Percentiles rank a stretch among this genome's conserved stretches.
Conservation (phyloP, 2,113 vertebrate genomes). For the Ammodytes dubius region DNA sequence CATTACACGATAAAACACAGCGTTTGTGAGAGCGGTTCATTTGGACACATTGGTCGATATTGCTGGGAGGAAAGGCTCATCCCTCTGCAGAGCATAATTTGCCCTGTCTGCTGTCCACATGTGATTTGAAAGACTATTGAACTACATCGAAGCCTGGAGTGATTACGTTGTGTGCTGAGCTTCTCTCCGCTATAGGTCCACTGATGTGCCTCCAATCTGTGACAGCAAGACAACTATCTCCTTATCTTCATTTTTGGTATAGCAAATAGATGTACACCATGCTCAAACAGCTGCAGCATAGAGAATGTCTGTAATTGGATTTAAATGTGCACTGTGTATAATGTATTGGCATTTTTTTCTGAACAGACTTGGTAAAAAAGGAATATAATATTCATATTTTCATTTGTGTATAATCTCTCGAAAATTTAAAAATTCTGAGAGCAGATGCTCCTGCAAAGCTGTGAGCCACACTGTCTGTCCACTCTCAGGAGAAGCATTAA, state of each 20-base stretch:
- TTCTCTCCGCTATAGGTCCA: background rate
- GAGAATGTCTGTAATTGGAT: background rate
- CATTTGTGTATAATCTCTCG: background rate
- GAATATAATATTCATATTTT: too few relatives aligned
- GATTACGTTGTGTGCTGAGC: background rate
- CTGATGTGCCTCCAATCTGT: background rate
- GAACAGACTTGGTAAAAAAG: too few relatives aligned
- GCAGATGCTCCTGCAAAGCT: constrained; percentile 19
- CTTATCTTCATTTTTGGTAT: background rate
- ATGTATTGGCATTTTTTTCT: too few relatives aligned
- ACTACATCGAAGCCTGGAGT: background rate
- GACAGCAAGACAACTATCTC: background rate
- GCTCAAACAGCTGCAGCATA: constrained; percentile 2
- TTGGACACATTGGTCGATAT: too few relatives aligned
- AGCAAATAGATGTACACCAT: background rate
- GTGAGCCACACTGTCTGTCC: background rate
- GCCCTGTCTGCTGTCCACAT: background rate
- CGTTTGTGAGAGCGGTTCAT: too few relatives aligned
- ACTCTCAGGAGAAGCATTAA: constrained; percentile 21
- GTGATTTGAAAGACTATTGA: background rate
- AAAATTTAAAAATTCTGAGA: background rate
- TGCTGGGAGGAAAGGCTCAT: too few relatives aligned
- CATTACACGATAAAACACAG: too few relatives aligned
- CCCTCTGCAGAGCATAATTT: too few relatives aligned
- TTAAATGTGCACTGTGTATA: background rate